Evolutionary conservation across 2,113 vertebrate genomes (phyloP).

Genomic region (Lota lota): DNA sequence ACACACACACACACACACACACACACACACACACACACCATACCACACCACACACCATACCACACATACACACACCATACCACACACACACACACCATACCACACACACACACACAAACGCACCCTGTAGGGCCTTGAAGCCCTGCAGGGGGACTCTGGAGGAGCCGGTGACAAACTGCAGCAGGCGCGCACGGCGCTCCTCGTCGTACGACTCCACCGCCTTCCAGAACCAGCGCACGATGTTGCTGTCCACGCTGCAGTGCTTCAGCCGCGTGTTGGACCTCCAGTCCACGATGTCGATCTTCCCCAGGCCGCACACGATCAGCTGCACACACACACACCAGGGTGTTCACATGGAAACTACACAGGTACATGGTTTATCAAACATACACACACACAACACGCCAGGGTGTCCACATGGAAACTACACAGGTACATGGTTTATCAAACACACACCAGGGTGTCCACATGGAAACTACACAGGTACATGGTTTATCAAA

Average conservation of each 20-base stretch:
- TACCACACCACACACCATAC: no score
- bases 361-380: no score
- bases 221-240: slow-evolving; percentile 99
- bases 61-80: no score
- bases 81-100: not conserved
- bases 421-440: no score
- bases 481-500: not conserved
- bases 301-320: slow-evolving; percentile 96
- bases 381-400: not conserved
- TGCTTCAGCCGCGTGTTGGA: slow-evolving; percentile 97
- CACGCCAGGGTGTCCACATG: no score
- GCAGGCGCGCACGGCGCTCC: slow-evolving; percentile 88
- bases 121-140: slow-evolving; percentile 79
- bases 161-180: slow-evolving; percentile 97
- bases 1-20: no score
- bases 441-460: not conserved
- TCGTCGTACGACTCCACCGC: slow-evolving; percentile 97
- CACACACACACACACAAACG: slow-evolving; percentile 35
- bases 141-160: slow-evolving; percentile 96
- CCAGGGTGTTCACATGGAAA: no score
- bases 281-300: slow-evolving; percentile 97
- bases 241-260: slow-evolving; percentile 94
- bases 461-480: slow-evolving; percentile 7
- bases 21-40: no score
- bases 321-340: slow-evolving; percentile 79